phyloP scores from a whole-genome alignment of 2,888 invertebrate genomes.

The Brenthis daphne region DNA sequence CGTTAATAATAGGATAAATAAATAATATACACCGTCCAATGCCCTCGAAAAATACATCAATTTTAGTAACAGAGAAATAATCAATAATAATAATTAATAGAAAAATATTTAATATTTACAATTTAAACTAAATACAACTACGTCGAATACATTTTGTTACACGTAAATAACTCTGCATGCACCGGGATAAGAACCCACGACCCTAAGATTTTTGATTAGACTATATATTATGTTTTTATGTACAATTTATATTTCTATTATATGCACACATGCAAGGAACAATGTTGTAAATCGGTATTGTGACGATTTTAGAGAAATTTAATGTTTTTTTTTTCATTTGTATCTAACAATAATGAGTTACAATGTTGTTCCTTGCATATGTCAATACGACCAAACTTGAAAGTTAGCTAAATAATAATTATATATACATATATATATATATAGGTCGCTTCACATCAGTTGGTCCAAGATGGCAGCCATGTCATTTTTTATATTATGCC shows the following conservation, averaged over 20 bases:
- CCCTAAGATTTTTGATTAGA: background rate
- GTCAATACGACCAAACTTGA: too few species aligned
- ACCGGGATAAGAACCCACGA: constrained; percentile 10
- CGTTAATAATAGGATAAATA: background rate
- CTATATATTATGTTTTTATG: background rate
- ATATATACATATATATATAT: too few species aligned
- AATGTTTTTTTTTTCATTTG: too few species aligned
- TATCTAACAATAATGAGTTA: too few species aligned
- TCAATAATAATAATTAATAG: background rate
- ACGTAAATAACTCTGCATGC: constrained; percentile 10
- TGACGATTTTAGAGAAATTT: too few species aligned
- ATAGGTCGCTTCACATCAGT: too few species aligned
- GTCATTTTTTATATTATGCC: too few species aligned
- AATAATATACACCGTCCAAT: constrained; percentile 1
- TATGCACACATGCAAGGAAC: too few species aligned
- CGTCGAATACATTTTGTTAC: constrained; percentile 2
- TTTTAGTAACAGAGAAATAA: constrained; percentile 6
- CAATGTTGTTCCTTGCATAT: too few species aligned
- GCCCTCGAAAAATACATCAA: constrained; percentile 10
- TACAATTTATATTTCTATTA: background rate
- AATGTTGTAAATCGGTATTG: too few species aligned
- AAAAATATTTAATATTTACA: constrained; percentile 20
- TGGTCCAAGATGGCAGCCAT: too few species aligned
- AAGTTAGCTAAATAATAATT: too few species aligned
- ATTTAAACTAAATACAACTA: constrained; percentile 10